Evolutionary conservation across 1,140 invertebrate genomes (phyloP), one percentile per base, ranked within the genome.

Genomic region (Arion vulgaris): DNA sequence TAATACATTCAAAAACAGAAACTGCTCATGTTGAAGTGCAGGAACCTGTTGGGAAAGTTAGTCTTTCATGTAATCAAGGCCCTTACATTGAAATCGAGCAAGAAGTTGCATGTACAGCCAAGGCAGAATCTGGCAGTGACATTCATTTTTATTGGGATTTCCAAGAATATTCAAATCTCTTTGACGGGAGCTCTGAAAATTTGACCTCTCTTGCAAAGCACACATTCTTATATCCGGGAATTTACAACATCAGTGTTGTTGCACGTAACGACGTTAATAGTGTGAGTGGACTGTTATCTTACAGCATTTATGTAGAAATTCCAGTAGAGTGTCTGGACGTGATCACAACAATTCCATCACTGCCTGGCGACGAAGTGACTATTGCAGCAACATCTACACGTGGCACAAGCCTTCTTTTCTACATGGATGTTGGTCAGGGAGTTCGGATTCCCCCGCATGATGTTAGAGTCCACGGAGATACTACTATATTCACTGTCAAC

Each of bases 81-180:
- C 80, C n/a, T 2, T 81, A 81, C 62, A 36, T 81, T 57, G 28
- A 73, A 39, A 41, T 81, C 4, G 49, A 81, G 34, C 45, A 74
- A 39, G 71, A 74, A 28, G 17, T 81, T 74, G 9, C 19, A 1
- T 81, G 80, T 36, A 74, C n/a, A 1, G 80, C 71, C 32, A 36
- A 23, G 4, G 51, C 51, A 32, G 38, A 73, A 7, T 73, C 68
- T 28, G 80, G 80, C 1, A 57, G 11, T n/a, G 71, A 81, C 38
- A 11, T 74, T 1, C 0, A n/a, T 32, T 81, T 81, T 81, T 1
- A 51, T 26, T 81, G 80, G 80, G 49, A 73, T 28, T 81, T 81
- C 69, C 80, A 81, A 9, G 80, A 81, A 9, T 7, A 32, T 45
- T 7, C 28, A 28, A 57, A 74, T 1, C 7, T 41, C 4, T 26